Evolutionary conservation across 2,888 invertebrate species (phyloP), one percentile per base, ranked within the genome.

Genomic region (Plagodis dolabraria): DNA sequence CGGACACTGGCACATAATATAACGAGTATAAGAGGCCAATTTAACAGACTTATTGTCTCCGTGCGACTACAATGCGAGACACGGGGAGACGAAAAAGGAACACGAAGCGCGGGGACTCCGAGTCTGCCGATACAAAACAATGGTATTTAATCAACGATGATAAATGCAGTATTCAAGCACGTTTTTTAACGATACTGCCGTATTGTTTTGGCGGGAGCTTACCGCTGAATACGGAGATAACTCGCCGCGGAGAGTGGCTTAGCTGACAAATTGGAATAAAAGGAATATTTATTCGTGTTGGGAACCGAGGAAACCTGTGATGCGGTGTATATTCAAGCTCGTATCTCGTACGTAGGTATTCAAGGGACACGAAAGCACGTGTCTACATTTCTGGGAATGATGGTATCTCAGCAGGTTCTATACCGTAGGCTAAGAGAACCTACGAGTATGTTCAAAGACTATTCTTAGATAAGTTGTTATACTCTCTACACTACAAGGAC

Each of bases 191-290:
- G 87, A 90, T 87, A 89, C 90, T 85, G 88, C 83, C 77, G 90
- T 90, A 92, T 92, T 92, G 92, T 92, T 90, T 90, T 89, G 89
- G 89, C 89, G 88, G 89, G 91, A 89, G 91, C 91, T 89, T 88
- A 88, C 90, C 87, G 85, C 83, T 83, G 87, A 84, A 89, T 87
- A 85, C 85, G 89, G 85, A 90, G 92, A 92, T 91, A 91, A 89
- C 83, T 91, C 89, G 88, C 87, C 85, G 85, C 82, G 79, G 86
- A 87, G 91, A 92, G 92, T 92, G 92, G 91, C 89, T 89, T 80
- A 89, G 83, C 90, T 92, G 92, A 92, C 92, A 92, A 92, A 92
- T 92, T 92, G 92, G 92, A 89, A 92, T 92, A 92, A 92, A 92
- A 92, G 82, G 89, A 89, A 90, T 91, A 92, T 92, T 90, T 92